Evolutionary conservation across 1,140 invertebrate genomes (phyloP), one percentile per base, ranked within the genome.

Genomic region (Trialeurodes vaporariorum): DNA sequence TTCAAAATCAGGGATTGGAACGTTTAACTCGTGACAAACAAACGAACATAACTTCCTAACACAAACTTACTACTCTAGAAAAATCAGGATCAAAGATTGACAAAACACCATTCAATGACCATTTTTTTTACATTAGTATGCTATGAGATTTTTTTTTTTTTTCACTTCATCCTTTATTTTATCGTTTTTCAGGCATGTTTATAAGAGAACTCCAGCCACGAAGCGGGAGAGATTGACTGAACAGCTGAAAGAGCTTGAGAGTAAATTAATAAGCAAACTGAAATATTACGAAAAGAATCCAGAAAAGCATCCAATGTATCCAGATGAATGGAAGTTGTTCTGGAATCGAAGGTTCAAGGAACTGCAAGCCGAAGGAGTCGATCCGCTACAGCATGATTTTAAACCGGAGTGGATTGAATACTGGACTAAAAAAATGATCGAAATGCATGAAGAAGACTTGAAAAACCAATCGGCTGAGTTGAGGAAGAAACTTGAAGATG

Each of bases 241-340:
- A 69, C 72, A 79, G 23, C 68, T 76, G 21, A 72, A 72, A 26
- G 76, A 77, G 24, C 76, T 82, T 27, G 79, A 82, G 68, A 80
- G 74, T 74, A 82, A 79, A 76, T 78, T 78, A 78, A 81, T 75
- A 71, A 83, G 79, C 71, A 82, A 77, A 71, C 81, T 89, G 0
- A 85, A 86, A 68, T 87, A 88, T 60, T 87, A 91, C 74, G 86
- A 91, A 72, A 87, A 88, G 72, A 90, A 90, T 76, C 91, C 91
- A 0, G 90, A 93, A 72, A 92, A 92, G 71, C 91, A 92, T 80
- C 90, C 90, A 0, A 81, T 86, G 2, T 93, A 93, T 74, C 87
- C 88, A 0, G 87, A 90, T 23, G 91, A 93, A 73, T 93, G 91
- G 91, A 92, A 92, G 73, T 87, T 86, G 73, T 92, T 91, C 74